phyloP scores from a whole-genome alignment of 2,888 invertebrate genomes.

The Hofmannophila pseudospretella region DNA sequence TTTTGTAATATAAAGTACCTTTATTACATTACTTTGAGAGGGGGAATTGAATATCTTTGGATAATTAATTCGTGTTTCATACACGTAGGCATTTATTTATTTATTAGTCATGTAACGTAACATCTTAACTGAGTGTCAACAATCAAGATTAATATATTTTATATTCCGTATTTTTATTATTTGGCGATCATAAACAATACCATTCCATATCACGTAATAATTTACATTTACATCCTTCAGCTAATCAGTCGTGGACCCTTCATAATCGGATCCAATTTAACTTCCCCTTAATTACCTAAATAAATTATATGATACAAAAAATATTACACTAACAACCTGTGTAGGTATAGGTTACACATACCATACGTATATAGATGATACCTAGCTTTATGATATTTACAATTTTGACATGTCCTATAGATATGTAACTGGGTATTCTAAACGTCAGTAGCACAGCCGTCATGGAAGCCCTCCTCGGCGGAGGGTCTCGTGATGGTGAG shows the following conservation, averaged over 20 bases:
- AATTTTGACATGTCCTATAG: slow-evolving; percentile 46
- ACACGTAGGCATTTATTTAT: slow-evolving; percentile 22
- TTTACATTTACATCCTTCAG: slow-evolving; percentile 71
- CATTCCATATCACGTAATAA: slow-evolving; percentile 67
- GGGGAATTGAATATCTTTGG: slow-evolving; percentile 49
- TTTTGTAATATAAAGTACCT: slow-evolving; percentile 26
- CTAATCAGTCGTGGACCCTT: slow-evolving; percentile 75
- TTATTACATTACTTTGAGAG: slow-evolving; percentile 33
- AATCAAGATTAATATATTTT: slow-evolving; percentile 43
- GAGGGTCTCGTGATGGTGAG: slow-evolving; percentile 90
- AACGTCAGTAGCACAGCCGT: slow-evolving; percentile 95
- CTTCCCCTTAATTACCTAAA: slow-evolving; percentile 69
- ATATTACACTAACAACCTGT: slow-evolving; percentile 64
- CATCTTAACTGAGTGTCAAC: slow-evolving; percentile 61
- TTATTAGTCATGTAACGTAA: slow-evolving; percentile 39
- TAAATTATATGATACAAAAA: slow-evolving; percentile 77
- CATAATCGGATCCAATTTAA: slow-evolving; percentile 66
- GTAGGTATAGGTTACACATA: slow-evolving; percentile 55
- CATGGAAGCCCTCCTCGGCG: slow-evolving; percentile 94
- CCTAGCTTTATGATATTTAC: slow-evolving; percentile 49
- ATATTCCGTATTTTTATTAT: slow-evolving; percentile 61
- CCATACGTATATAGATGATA: slow-evolving; percentile 49
- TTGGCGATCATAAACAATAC: slow-evolving; percentile 74
- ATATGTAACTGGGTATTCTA: slow-evolving; percentile 64
- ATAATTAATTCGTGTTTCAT: slow-evolving; percentile 24